Percentiles rank a stretch among this genome's conserved stretches.
Conservation (phyloP, 2,797 vertebrate species). For the Molossus alvarezi region DNA sequence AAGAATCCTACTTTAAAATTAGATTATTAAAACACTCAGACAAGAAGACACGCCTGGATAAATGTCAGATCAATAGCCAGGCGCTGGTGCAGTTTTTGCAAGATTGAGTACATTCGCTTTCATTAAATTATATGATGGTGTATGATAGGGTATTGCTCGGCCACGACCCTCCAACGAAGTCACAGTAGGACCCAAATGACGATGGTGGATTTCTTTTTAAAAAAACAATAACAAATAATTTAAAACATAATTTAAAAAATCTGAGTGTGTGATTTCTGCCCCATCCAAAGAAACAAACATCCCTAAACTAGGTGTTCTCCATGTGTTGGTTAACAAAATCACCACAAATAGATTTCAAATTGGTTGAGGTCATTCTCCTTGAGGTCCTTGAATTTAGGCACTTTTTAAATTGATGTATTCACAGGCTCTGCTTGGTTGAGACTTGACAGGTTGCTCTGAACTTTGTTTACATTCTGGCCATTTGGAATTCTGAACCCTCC, state of each 20-base stretch:
- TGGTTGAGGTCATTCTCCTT: slow-evolving; percentile 42
- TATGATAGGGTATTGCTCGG: slow-evolving; percentile 57
- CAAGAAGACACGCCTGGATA: slow-evolving; percentile 73
- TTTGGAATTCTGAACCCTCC: not conserved
- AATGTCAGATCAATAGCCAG: slow-evolving; percentile 85
- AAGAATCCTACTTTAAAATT: slow-evolving; percentile 79
- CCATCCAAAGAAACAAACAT: not conserved
- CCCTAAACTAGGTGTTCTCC: slow-evolving; percentile 28
- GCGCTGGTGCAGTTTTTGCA: slow-evolving; percentile 2
- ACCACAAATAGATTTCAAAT: slow-evolving; percentile 62
- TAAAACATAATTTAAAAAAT: not conserved
- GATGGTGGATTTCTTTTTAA: not conserved
- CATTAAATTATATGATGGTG: slow-evolving; percentile 66
- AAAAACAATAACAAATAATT: not conserved
- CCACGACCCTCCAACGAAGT: slow-evolving; percentile 49
- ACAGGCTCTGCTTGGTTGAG: not conserved
- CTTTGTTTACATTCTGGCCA: not conserved
- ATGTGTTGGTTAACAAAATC: slow-evolving; percentile 56
- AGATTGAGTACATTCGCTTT: slow-evolving; percentile 48
- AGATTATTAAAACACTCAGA: slow-evolving; percentile 81
- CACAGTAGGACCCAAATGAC: not conserved
- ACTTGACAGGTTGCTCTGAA: not conserved
- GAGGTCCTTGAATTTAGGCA: slow-evolving; percentile 59
- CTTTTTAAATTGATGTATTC: not conserved
- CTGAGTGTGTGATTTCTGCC: not conserved